Evolutionary conservation across 2,113 vertebrate species (phyloP).

Genomic region (Platichthys flesus): DNA sequence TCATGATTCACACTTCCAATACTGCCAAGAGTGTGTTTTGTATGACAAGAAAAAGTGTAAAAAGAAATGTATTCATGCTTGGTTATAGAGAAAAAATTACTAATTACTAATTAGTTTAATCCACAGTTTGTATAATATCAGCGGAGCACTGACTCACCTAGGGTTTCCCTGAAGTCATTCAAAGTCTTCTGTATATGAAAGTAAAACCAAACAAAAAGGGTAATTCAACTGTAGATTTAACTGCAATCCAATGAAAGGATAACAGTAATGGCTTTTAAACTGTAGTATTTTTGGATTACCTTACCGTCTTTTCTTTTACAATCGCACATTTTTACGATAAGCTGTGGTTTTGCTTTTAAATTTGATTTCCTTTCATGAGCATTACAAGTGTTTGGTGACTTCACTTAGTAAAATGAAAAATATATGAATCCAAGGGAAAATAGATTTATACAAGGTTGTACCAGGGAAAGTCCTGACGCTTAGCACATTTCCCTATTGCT

Average conservation of each 20-base stretch:
- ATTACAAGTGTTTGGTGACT: slow-evolving; percentile 81
- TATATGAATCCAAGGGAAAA: slow-evolving; percentile 64
- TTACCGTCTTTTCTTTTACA: slow-evolving; percentile 69
- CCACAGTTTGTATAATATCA: slow-evolving; percentile 72
- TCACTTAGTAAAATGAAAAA: slow-evolving; percentile 79
- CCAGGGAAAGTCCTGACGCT: slow-evolving; percentile 77
- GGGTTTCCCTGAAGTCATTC: slow-evolving; percentile 60
- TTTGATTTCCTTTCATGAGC: slow-evolving; percentile 76
- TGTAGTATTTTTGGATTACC: slow-evolving; percentile 78
- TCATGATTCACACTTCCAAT: slow-evolving; percentile 76
- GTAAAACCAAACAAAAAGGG: slow-evolving; percentile 73
- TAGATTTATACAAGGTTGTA: slow-evolving; percentile 80
- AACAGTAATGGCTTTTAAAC: slow-evolving; percentile 79
- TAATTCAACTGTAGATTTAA: slow-evolving; percentile 79
- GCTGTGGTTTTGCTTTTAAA: slow-evolving; percentile 73
- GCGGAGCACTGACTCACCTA: slow-evolving; percentile 34
- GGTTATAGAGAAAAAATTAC: slow-evolving; percentile 9
- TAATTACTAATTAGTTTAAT: slow-evolving; percentile 55
- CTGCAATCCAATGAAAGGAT: slow-evolving; percentile 75
- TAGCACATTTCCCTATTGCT: slow-evolving; percentile 84
- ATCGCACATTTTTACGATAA: slow-evolving; percentile 76
- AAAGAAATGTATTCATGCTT: slow-evolving; percentile 54
- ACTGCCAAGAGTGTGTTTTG: slow-evolving; percentile 80
- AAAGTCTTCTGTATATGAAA: slow-evolving; percentile 76
- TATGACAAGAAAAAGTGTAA: slow-evolving; percentile 49